Percentiles rank a stretch among this genome's conserved stretches.
phyloP scores from a whole-genome alignment of 2,888 invertebrate species.

The Unio delphinus region DNA sequence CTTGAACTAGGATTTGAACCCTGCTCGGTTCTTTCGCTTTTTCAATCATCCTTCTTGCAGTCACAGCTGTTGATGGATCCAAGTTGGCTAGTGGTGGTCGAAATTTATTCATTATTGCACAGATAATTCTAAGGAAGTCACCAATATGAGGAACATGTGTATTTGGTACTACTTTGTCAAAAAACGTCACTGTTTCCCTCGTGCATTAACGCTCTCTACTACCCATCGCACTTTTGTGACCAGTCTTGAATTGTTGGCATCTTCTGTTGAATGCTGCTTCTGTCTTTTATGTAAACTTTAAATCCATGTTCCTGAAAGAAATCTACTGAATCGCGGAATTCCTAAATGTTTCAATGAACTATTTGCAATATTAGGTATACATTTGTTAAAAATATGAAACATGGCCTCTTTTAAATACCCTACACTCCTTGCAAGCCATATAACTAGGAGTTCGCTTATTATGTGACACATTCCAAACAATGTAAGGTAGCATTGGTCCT shows the following conservation, averaged over 20 bases:
- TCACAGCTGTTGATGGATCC: neutral
- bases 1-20: conserved; percentile 1
- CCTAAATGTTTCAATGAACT: too few relatives aligned
- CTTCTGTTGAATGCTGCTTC: conserved; percentile 14
- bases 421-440: too few relatives aligned
- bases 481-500: too few relatives aligned
- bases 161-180: conserved; percentile 8
- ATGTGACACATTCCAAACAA: too few relatives aligned
- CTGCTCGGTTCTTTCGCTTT: neutral
- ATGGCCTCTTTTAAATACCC: too few relatives aligned
- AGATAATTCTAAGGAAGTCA: conserved; percentile 4
- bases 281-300: conserved; percentile 6
- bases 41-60: neutral
- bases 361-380: too few relatives aligned
- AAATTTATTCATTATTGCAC: conserved; percentile 4
- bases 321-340: conserved; percentile 12
- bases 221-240: conserved; percentile 21
- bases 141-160: conserved; percentile 3
- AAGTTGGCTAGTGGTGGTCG: neutral
- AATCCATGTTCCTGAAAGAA: conserved; percentile 7
- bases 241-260: conserved; percentile 11
- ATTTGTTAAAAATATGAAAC: too few relatives aligned
- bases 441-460: too few relatives aligned
- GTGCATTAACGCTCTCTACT: conserved; percentile 11
- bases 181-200: conserved; percentile 8